Evolutionary conservation across 2,888 invertebrate genomes (phyloP), one percentile per base, ranked within the genome.

Genomic region (Hirtodrosophila duncani): DNA sequence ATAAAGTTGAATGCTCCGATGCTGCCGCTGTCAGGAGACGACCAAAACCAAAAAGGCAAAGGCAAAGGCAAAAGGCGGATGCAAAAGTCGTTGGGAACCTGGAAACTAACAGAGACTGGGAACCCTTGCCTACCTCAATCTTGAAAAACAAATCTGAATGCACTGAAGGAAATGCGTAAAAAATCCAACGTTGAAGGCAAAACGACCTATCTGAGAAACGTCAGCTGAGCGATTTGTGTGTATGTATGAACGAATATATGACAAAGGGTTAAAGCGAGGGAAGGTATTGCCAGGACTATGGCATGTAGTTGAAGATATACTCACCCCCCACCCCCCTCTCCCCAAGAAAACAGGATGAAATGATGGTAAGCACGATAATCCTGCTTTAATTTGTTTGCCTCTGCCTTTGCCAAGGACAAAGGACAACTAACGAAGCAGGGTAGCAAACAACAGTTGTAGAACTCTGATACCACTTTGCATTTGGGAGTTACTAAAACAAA

Each of bases 141-240:
- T 67, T 44, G 41, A 55, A 53, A 74, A 66, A 45, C 67, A 74
- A 70, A 80, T 74, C 78, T 59, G 67, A 41, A 52, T 33, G 43
- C 45, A 63, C 57, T 59, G 50, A 46, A 41, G 44, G 37, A 55
- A 42, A 27, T 41, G 38, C 41, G 34, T 42, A 33, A 11, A 10
- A 37, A 18, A 31, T 36, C 31, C 21, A 48, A 21, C 11, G 38
- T 27, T 20, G 33, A 52, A 16, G 41, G 45, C 9, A 46, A 50
- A 70, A 51, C 74, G 69, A 34, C 57, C 37, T 53, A 49, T 60
- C 48, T 71, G 77, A 56, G 69, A 75, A 80, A 67, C 80, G 82
- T 82, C 81, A 83, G 81, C 83, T 82, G 81, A 81, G 67, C 58
- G 50, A 66, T 38, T n/a, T n/a, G n/a, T n/a, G n/a, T n/a, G n/a